These are phyloP conservation scores for Diglossa cyanea DNA, from an alignment of 2,797 vertebrate species.

Conservation along the genomic window DNA sequence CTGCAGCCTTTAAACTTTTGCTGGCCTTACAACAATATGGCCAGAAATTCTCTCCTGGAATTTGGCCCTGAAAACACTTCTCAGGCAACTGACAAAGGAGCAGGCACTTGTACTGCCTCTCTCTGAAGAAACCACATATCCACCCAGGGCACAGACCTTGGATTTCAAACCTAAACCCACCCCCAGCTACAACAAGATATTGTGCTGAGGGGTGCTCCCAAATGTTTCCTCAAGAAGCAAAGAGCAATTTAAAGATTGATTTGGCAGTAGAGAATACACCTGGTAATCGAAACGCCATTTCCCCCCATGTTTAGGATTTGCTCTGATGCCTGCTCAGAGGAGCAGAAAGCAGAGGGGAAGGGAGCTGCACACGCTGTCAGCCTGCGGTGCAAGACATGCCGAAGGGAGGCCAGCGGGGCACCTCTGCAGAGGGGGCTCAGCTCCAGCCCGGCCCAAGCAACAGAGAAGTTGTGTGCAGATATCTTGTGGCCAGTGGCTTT, in stretches of 20 bases:
- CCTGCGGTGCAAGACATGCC: background rate
- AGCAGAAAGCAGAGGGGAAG: background rate
- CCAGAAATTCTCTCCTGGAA: background rate
- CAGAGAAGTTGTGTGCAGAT: background rate
- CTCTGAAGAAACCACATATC: background rate
- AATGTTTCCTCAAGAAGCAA: background rate
- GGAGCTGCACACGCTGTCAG: background rate
- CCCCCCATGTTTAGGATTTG: background rate
- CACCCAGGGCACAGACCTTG: too few relatives aligned
- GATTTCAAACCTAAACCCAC: background rate
- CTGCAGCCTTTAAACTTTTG: background rate
- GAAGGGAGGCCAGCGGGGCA: fast-evolving
- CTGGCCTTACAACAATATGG: background rate
- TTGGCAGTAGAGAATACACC: background rate
- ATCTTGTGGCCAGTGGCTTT: background rate
- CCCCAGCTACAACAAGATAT: fast-evolving
- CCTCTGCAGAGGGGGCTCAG: background rate
- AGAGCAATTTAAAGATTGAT: background rate
- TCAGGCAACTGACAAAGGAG: background rate
- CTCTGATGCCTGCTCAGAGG: background rate
- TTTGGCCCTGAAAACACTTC: background rate
- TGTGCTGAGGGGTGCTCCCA: background rate
- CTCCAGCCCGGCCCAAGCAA: background rate
- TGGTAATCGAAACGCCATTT: background rate
- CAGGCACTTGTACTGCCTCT: background rate